Evolutionary conservation across 2,113 vertebrate species (phyloP).

Genomic region (Tupaia tana): DNA sequence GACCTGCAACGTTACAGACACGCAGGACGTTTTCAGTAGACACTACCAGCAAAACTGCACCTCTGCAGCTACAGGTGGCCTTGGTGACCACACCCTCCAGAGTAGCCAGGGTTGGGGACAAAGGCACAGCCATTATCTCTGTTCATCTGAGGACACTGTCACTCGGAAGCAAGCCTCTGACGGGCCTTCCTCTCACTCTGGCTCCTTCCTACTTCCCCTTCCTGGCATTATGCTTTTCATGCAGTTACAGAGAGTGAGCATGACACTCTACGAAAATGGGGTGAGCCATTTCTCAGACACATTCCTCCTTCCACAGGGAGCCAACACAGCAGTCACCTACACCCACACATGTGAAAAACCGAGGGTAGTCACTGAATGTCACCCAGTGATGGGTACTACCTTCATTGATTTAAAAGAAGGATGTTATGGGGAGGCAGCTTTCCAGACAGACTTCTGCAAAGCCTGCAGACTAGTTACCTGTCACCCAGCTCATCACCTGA

Average conservation of each 20-base stretch:
- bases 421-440: not conserved
- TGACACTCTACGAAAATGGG: not conserved
- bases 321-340: not conserved
- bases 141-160: not conserved
- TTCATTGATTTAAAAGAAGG: not conserved
- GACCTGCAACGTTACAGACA: not conserved
- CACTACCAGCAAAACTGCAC: not conserved
- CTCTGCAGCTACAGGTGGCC: not conserved
- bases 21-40: not conserved
- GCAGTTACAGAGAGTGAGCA: not conserved
- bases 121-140: not conserved
- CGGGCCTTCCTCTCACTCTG: not conserved
- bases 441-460: not conserved
- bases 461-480: not conserved
- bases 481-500: not conserved
- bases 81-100: not conserved
- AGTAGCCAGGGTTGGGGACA: not conserved
- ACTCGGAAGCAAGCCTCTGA: not conserved
- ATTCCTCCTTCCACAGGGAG: not conserved
- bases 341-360: not conserved
- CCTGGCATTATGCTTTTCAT: not conserved
- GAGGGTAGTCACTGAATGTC: not conserved
- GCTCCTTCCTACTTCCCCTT: not conserved
- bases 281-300: not conserved
- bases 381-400: fast-evolving